Evolutionary conservation across 2,113 vertebrate species (phyloP), one percentile per base, ranked within the genome.

Genomic region (Podocnemis expansa): DNA sequence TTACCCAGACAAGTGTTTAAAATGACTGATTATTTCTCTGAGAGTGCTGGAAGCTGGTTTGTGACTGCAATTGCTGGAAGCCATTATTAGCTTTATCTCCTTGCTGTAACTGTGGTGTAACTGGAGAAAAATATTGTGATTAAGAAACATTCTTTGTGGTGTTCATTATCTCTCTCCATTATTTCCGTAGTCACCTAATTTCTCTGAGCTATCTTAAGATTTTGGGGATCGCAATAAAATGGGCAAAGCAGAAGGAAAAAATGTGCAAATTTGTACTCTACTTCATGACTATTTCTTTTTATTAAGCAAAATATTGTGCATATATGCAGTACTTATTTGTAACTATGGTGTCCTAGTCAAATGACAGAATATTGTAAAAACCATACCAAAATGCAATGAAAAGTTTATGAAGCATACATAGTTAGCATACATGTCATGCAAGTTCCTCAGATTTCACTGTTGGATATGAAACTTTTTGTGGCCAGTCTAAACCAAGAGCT

Each of bases 191-290:
- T 7, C 24, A 83, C 31, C 0, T 29, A 27, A 2, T 19, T 76
- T 9, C 85, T 88, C 1, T n/a, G 38, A 94, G 41, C 1, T 78
- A 45, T 14, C n/a, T 73, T 87, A 51, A 51, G 38, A 11, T 1
- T n/a, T 83, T 89, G 21, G 2, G 12, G 51, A n/a, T 43, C 41
- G 52, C 56, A 10, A 79, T 31, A 63, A 3, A 80, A 38, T 38
- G 63, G 17, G 47, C 17, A 56, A 1, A 5, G 1, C 52, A 55
- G 17, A 0, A 0, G 1, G 27, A 49, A 51, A n/a, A 25, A 1
- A 52, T 11, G 16, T n/a, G 34, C 7, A 67, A 67, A 16, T 13
- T 19, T 87, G 16, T 0, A 43, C 75, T 78, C 83, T 63, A 1
- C 2, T 81, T 81, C n/a, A 38, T 38, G 34, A 10, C 8, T 56